phyloP scores from a whole-genome alignment of 2,888 invertebrate species.

The Smittia sp. region DNA sequence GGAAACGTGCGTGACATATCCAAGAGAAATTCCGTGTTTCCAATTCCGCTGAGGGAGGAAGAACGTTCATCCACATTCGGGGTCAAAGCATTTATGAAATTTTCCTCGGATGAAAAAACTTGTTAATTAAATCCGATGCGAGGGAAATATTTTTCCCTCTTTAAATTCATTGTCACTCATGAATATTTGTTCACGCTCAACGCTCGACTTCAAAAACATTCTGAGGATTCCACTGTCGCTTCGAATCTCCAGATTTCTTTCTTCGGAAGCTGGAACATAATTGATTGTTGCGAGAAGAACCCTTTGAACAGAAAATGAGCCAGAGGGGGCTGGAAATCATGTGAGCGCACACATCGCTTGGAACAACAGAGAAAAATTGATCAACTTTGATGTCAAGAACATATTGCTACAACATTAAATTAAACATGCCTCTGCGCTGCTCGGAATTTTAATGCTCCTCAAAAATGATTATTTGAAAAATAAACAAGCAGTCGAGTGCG shows the following conservation, averaged over 20 bases:
- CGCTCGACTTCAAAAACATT: conserved; percentile 4
- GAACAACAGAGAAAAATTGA: conserved; percentile 10
- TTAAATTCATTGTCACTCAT: conserved; percentile 13
- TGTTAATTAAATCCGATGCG: conserved; percentile 15
- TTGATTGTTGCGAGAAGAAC: neutral
- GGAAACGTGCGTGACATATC: conserved; percentile 39
- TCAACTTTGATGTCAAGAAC: conserved; percentile 23
- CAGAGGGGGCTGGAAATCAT: neutral
- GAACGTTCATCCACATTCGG: conserved; percentile 28
- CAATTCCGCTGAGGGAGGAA: neutral
- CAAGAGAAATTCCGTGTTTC: conserved; percentile 3
- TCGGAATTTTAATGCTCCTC: conserved; percentile 4
- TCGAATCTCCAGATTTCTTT: neutral
- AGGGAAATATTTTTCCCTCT: neutral
- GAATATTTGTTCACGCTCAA: neutral
- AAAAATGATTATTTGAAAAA: conserved; percentile 8
- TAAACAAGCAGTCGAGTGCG: neutral
- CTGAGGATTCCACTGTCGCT: neutral
- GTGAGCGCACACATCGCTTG: neutral
- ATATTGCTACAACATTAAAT: conserved; percentile 25
- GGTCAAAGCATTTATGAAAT: neutral
- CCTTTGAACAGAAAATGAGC: neutral
- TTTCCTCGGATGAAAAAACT: conserved; percentile 7
- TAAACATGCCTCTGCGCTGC: conserved; percentile 13
- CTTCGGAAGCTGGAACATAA: neutral